Base-by-base conservation (phyloP, 1,140 invertebrate genomes). In the Drosophila kohkoa region DNA sequence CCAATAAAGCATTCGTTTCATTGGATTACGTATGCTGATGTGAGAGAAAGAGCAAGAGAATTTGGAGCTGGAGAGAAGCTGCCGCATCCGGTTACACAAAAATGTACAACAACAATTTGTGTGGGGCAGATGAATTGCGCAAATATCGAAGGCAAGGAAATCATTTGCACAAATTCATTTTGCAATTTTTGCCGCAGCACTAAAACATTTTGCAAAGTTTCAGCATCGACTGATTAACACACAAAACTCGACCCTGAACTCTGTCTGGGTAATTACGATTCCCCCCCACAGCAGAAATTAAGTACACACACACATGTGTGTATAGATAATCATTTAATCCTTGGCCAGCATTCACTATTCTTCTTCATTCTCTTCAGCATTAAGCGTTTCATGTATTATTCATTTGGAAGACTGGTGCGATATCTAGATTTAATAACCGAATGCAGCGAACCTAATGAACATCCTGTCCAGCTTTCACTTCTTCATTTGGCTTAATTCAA, bases 1-100 rank as follows among this genome's bases (percentile, higher is more conserved):
- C 83, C 85, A 89, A 88, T 88, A 88, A 88, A 88, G 85, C 83
- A 88, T 89, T 89, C 83, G 85, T 88, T 88, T 89, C 85, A 88
- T 88, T 88, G 85, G 83, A 88, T 88, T 88, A 88, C 83, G 77
- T 87, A 87, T 88, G 83, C 83, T 82, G 83, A 88, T 88, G 83
- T 75, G 32, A 7, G 63, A 32, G 48, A 25, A 4, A 25, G 20
- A 25, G 45, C 32, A 52, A 48, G 8, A 8, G 3, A 3, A 16
- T 1, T 13, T 10, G 52, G n/a, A 54, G n/a, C 28, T 13, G 52
- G 28, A 32, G 25, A 8, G 5, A n/a, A 28, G 30, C 11, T 43
- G 45, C 20, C 62, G 76, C 68, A 68, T 88, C 85, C 85, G 80
- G 77, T 88, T 89, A 83, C 85, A 83, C 49, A 67, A 52, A 49